A percentile compares a stretch with the other conserved stretches of the same genome.
Evolutionary conservation across 2,797 vertebrate genomes (phyloP).

Genomic region (Chromobotia macracanthus): DNA sequence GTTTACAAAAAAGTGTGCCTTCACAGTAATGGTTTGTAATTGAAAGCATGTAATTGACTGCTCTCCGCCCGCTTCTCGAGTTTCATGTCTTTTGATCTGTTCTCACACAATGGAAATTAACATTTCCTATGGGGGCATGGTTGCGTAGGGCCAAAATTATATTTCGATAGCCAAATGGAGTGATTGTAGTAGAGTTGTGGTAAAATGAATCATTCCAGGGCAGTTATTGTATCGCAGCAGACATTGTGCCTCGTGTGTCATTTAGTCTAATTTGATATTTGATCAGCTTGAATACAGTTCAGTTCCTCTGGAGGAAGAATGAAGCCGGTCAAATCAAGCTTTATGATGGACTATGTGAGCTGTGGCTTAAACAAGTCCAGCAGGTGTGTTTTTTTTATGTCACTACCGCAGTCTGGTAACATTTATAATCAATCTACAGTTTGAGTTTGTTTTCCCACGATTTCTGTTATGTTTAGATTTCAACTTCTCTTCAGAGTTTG

Average conservation of each 20-base stretch:
- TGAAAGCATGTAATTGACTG: conserved; percentile 63
- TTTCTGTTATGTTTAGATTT: background rate
- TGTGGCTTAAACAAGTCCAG: background rate
- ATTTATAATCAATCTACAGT: background rate
- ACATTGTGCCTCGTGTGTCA: conserved; percentile 28
- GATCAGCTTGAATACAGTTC: conserved; percentile 2
- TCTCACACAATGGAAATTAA: background rate
- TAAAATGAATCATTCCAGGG: conserved; percentile 10
- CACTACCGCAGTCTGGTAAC: background rate
- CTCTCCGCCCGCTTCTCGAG: conserved; percentile 62
- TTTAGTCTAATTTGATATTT: conserved; percentile 37
- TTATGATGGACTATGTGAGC: conserved; percentile 1
- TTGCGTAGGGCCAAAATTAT: background rate
- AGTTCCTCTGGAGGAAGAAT: background rate
- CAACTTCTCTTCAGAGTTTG: no score
- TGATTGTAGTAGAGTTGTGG: conserved; percentile 26
- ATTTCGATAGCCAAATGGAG: conserved; percentile 26
- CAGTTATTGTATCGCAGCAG: conserved; percentile 26
- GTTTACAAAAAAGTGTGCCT: conserved; percentile 60
- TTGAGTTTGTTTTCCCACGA: background rate
- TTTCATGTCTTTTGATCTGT: conserved; percentile 51
- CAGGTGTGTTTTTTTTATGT: background rate
- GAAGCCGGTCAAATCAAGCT: conserved; percentile 16
- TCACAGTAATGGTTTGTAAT: conserved; percentile 23
- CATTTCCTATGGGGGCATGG: conserved; percentile 6